Evolutionary conservation across 2,888 invertebrate genomes (phyloP).

Genomic region (Boloria euphrosyne): DNA sequence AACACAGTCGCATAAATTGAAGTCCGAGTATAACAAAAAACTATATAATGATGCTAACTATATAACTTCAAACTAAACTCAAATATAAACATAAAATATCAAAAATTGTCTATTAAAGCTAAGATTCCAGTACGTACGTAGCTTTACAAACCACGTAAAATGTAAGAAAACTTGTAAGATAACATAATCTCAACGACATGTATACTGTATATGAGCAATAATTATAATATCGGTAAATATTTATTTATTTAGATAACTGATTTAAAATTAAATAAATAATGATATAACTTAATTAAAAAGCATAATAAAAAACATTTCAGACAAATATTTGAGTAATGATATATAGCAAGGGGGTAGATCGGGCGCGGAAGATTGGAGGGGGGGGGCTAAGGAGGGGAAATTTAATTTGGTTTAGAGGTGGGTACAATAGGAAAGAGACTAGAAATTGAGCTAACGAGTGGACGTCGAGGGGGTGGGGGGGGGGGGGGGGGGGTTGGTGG

Average conservation of each 20-base stretch:
- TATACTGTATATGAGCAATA: too few relatives aligned
- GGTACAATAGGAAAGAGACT: conserved; percentile 48
- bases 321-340: background rate
- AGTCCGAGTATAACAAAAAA: background rate
- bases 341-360: background rate
- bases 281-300: background rate
- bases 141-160: too few relatives aligned
- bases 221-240: too few relatives aligned
- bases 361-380: background rate
- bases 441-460: conserved; percentile 61
- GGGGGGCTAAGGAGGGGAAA: conserved; percentile 37
- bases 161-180: too few relatives aligned
- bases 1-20: background rate
- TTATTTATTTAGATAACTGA: too few relatives aligned
- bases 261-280: background rate
- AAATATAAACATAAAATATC: background rate
- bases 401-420: too few relatives aligned
- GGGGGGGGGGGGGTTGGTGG: background rate
- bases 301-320: background rate
- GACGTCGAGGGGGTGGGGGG: conserved; percentile 1
- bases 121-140: too few relatives aligned
- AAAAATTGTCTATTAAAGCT: too few relatives aligned
- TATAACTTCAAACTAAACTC: background rate
- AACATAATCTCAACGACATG: too few relatives aligned
- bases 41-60: background rate